Evolutionary conservation across 2,888 invertebrate genomes (phyloP).

Genomic region (Athetis lepigone): DNA sequence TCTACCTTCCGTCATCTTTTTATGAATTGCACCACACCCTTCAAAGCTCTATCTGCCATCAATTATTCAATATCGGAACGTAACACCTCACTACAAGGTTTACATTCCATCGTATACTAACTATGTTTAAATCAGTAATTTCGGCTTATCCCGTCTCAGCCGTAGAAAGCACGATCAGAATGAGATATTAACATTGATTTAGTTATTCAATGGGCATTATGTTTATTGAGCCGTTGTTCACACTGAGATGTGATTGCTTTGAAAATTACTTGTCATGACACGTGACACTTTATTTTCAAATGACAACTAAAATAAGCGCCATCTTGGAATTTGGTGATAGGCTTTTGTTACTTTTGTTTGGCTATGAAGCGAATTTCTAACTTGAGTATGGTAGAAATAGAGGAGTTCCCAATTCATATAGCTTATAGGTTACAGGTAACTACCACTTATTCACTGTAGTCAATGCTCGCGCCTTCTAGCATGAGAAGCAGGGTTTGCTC

Average conservation of each 20-base stretch:
- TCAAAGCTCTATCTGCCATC: slow-evolving; percentile 26
- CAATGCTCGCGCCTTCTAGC: too few relatives aligned
- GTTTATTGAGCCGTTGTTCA: slow-evolving; percentile 72
- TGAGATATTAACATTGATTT: slow-evolving; percentile 69
- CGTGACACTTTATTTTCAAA: slow-evolving; percentile 36
- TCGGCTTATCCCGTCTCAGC: slow-evolving; percentile 76
- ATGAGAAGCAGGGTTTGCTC: too few relatives aligned
- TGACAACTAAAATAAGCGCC: slow-evolving; percentile 28
- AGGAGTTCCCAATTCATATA: too few relatives aligned
- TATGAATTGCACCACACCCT: slow-evolving; percentile 28
- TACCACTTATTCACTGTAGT: too few relatives aligned
- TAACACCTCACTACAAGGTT: slow-evolving; percentile 59
- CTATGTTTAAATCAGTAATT: slow-evolving; percentile 73
- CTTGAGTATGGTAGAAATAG: too few relatives aligned
- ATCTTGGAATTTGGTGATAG: slow-evolving; percentile 22
- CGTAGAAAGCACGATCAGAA: slow-evolving; percentile 75
- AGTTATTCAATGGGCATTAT: slow-evolving; percentile 72
- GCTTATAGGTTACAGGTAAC: too few relatives aligned
- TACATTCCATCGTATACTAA: slow-evolving; percentile 61
- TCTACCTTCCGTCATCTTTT: neutral
- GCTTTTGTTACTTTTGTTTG: slow-evolving; percentile 2
- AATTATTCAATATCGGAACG: slow-evolving; percentile 48
- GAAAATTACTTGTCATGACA: slow-evolving; percentile 48
- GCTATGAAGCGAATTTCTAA: too few relatives aligned
- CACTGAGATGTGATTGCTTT: slow-evolving; percentile 48